Base-by-base conservation (phyloP, 1,140 invertebrate genomes). In the Drosophila carrolli region DNA sequence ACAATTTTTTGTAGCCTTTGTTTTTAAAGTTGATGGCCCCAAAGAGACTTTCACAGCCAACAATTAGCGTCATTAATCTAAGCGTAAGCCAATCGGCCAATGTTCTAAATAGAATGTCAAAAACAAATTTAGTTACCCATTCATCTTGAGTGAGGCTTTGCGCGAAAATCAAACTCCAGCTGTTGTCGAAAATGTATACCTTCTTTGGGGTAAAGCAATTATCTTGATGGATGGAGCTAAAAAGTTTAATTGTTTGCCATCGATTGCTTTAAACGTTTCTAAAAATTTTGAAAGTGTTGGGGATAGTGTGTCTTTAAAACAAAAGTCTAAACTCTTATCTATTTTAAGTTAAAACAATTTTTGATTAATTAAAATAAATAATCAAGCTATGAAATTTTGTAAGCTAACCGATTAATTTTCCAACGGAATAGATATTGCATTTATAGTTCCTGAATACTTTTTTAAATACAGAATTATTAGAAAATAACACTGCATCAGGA, bases 1-100 rank as follows among this genome's bases (percentile, higher is more conserved):
- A 50, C 51, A 48, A 13, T 53, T 41, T 40, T 41, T 84, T 73
- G 65, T 13, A 62, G 60, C 11, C 27, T 58, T 78, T 62, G 58
- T 73, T 56, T 79, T 41, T n/a, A 3, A 14, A 65, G 29, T 38
- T 23, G 35, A 60, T 50, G 47, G 58, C 19, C 32, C 35, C n/a
- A 7, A 35, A 11, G 6, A 37, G 29, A 71, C 67, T 71, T 71
- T 71, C 67, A 71, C 67, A 71, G 51, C 11, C 44, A 14, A 27
- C 51, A 70, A 71, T 71, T 71, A 71, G 65, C 54, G 29, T 27
- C 37, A 70, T 35, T 11, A 40, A 54, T 29, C 35, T n/a, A 35
- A 29, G 65, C 65, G 51, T 70, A 57, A 71, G 51, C 51, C 40
- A 16, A 29, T 57, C 5, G 10, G 5, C 9, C 9, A 50, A 47